Conservation (phyloP, 2,888 invertebrate species). For the Cerastis leucographa region DNA sequence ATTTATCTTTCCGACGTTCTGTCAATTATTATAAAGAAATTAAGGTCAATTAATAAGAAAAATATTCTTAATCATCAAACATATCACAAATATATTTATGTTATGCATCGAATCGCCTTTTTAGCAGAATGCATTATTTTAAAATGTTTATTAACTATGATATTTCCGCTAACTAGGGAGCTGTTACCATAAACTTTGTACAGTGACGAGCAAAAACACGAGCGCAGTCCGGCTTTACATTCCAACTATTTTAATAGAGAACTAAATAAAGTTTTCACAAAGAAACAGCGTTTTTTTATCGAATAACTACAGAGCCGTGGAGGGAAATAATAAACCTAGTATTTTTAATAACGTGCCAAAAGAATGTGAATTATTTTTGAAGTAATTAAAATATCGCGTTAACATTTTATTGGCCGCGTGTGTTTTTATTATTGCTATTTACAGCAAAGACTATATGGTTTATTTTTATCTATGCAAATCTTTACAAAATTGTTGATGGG, state of each 20-base stretch:
- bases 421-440: slow-evolving; percentile 38
- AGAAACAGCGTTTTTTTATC: slow-evolving; percentile 52
- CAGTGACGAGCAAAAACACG: slow-evolving; percentile 43
- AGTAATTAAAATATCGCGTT: slow-evolving; percentile 45
- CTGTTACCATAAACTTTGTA: slow-evolving; percentile 32
- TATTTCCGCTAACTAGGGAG: slow-evolving; percentile 36
- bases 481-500: slow-evolving; percentile 14
- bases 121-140: slow-evolving; percentile 28
- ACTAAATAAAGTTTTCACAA: slow-evolving; percentile 49
- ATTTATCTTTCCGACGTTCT: not conserved
- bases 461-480: slow-evolving; percentile 14
- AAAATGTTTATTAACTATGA: slow-evolving; percentile 29
- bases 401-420: slow-evolving; percentile 23
- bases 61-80: slow-evolving; percentile 5
- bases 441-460: slow-evolving; percentile 13
- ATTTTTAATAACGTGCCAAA: slow-evolving; percentile 44
- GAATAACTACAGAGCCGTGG: slow-evolving; percentile 40
- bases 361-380: slow-evolving; percentile 42
- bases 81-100: slow-evolving; percentile 26
- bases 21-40: not conserved
- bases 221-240: slow-evolving; percentile 38
- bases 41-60: slow-evolving; percentile 8
- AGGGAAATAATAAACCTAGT: slow-evolving; percentile 50
- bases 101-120: slow-evolving; percentile 17
- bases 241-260: slow-evolving; percentile 47